A percentile compares a stretch with the other conserved stretches of the same genome.
Conservation (phyloP, 2,113 vertebrate species). For the Stegostoma tigrinum region DNA sequence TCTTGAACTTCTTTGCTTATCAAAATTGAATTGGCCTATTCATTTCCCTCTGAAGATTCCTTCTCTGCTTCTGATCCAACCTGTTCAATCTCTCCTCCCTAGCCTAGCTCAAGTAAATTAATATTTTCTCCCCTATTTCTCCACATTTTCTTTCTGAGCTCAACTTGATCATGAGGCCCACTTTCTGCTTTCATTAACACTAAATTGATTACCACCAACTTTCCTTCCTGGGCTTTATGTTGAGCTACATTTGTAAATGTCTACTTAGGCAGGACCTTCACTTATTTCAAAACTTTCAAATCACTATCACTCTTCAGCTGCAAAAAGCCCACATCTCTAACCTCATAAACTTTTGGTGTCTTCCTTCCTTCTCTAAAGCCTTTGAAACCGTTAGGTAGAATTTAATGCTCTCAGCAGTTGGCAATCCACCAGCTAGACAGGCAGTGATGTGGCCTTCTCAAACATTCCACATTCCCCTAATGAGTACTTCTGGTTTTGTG, state of each 20-base stretch:
- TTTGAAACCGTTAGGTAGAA: neutral
- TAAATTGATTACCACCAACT: neutral
- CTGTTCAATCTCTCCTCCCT: neutral
- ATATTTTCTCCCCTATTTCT: neutral
- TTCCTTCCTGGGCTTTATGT: neutral
- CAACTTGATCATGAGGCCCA: neutral
- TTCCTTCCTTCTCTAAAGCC: neutral
- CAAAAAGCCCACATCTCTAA: neutral
- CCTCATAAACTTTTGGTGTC: neutral
- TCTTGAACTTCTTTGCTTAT: neutral
- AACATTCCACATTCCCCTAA: neutral
- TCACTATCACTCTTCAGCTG: neutral
- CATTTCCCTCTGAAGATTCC: neutral
- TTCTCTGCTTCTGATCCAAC: neutral
- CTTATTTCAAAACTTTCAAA: neutral
- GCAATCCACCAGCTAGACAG: neutral
- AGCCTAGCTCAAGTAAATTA: neutral
- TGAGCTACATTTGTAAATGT: neutral
- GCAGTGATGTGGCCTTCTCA: neutral
- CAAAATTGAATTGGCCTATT: neutral
- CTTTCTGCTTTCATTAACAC: neutral
- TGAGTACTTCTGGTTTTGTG: too few relatives aligned
- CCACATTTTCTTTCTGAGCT: neutral
- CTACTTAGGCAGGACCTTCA: neutral
- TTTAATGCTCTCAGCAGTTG: neutral